These are phyloP conservation scores for Allacma fusca DNA, from an alignment of 2,888 invertebrate genomes.

Conservation along the genomic window DNA sequence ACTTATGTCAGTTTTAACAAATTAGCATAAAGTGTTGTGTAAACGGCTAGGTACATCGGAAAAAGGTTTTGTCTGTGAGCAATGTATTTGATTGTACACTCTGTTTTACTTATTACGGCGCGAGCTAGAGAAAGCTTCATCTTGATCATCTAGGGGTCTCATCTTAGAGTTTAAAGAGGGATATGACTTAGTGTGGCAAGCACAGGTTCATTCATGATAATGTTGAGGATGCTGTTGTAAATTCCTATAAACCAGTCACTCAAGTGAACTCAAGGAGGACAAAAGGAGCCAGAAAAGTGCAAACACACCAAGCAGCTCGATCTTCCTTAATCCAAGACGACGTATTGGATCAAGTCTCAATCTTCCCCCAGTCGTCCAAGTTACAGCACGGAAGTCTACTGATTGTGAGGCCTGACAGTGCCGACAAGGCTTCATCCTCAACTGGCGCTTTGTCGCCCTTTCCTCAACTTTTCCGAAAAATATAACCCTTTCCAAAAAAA, in stretches of 20 bases:
- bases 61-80: too few relatives aligned
- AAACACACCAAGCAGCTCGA: slow-evolving; percentile 18
- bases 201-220: slow-evolving; percentile 12
- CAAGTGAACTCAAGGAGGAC: slow-evolving; percentile 41
- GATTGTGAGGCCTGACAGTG: background rate
- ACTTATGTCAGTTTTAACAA: too few relatives aligned
- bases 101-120: too few relatives aligned
- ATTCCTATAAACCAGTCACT: slow-evolving; percentile 44
- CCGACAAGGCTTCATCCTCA: background rate
- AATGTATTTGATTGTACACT: too few relatives aligned
- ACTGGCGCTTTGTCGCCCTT: slow-evolving; percentile 34
- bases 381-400: background rate
- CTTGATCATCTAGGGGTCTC: too few relatives aligned
- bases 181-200: too few relatives aligned
- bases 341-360: slow-evolving; percentile 12
- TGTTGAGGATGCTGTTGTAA: background rate
- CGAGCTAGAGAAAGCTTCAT: too few relatives aligned
- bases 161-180: too few relatives aligned
- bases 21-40: too few relatives aligned
- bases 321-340: background rate
- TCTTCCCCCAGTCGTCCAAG: slow-evolving; percentile 20
- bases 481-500: background rate
- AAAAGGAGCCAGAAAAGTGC: slow-evolving; percentile 28
- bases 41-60: too few relatives aligned
- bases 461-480: background rate